Conservation (phyloP, 2,797 vertebrate genomes). For the Streptopelia turtur region DNA sequence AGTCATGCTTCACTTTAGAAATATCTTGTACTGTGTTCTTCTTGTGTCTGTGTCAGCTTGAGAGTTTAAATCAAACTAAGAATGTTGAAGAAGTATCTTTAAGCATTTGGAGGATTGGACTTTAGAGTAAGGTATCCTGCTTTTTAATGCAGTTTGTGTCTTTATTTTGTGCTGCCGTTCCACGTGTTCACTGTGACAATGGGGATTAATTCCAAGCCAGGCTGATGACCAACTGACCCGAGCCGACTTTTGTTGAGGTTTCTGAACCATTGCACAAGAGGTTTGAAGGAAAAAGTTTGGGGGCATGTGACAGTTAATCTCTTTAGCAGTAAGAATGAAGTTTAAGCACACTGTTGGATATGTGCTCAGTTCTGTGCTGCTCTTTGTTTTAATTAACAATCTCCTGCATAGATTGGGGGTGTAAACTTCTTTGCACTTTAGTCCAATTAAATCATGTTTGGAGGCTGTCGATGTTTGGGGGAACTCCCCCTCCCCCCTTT, state of each 20-base stretch:
- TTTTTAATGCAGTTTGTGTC: neutral
- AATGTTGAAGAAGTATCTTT: neutral
- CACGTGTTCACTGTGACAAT: neutral
- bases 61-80: neutral
- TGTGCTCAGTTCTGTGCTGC: constrained; percentile 55
- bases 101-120: neutral
- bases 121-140: neutral
- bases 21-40: neutral
- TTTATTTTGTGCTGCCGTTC: neutral
- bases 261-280: constrained; percentile 48
- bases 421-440: constrained; percentile 70
- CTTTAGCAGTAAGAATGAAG: constrained; percentile 62
- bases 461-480: constrained; percentile 5
- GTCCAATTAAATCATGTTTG: constrained; percentile 63
- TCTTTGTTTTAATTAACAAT: constrained; percentile 76
- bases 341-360: constrained; percentile 65
- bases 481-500: neutral
- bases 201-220: constrained; percentile 18
- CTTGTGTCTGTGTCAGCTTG: neutral
- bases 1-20: neutral
- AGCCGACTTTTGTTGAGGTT: constrained; percentile 38
- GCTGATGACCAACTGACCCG: constrained; percentile 8
- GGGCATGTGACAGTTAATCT: constrained; percentile 80
- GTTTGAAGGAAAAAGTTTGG: constrained; percentile 33
- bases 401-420: constrained; percentile 59